Evolutionary conservation across 64 coral and sea anemone species (phyloP).

Genomic region (Montipora foliosa): DNA sequence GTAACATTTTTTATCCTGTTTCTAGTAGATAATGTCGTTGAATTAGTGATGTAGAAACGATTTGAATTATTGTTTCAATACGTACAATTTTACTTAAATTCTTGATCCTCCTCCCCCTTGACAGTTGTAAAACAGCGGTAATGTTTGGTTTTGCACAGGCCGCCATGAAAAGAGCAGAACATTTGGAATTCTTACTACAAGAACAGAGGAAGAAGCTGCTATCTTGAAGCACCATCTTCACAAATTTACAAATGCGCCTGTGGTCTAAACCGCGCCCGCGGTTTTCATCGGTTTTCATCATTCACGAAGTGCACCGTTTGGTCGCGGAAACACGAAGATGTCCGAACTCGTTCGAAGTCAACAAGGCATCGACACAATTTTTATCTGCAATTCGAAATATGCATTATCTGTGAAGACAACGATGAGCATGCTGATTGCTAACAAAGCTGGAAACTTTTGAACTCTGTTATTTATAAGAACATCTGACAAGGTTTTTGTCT

Average conservation of each 20-base stretch:
- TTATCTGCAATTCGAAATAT: not conserved
- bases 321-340: not conserved
- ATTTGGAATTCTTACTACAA: slow-evolving; percentile 95
- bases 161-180: slow-evolving; percentile 95
- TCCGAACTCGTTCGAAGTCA: not conserved
- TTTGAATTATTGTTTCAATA: no score
- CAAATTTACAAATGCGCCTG: not conserved
- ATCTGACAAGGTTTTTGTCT: not conserved
- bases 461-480: not conserved
- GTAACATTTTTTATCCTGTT: no score
- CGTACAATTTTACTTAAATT: no score
- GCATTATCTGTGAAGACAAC: not conserved
- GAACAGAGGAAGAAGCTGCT: slow-evolving; percentile 98
- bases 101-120: no score
- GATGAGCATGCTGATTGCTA: not conserved
- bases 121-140: not conserved
- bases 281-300: not conserved
- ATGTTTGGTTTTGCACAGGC: slow-evolving; percentile 72
- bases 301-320: not conserved
- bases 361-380: not conserved
- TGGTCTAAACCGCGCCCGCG: no score
- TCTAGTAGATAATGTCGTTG: no score
- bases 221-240: slow-evolving; percentile 23
- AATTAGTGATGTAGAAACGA: no score
- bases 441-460: not conserved